Percentiles rank a stretch among this genome's conserved stretches.
phyloP scores from a whole-genome alignment of 35 echinoderm and acorn worm genomes.

The Hemicentrotus pulcherrimus region DNA sequence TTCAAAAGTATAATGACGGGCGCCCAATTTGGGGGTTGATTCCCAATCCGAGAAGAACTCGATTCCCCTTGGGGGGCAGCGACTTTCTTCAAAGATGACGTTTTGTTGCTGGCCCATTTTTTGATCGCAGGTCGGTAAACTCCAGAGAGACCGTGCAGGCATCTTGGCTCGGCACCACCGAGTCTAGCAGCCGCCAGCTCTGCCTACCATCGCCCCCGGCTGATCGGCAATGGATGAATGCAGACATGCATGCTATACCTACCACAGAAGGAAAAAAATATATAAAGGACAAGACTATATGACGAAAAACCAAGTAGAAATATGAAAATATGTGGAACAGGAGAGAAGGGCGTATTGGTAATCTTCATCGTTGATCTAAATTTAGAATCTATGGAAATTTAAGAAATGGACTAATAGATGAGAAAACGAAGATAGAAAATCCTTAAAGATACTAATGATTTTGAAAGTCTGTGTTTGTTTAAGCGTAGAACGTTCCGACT shows the following conservation, averaged over 20 bases:
- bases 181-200: slow-evolving; percentile 39
- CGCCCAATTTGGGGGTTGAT: not conserved
- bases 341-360: not conserved
- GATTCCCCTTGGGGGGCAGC: not conserved
- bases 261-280: not conserved
- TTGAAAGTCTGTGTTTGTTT: too few species aligned
- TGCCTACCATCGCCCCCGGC: slow-evolving; percentile 27
- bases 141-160: slow-evolving; percentile 27
- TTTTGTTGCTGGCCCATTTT: slow-evolving; percentile 8
- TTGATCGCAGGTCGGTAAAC: slow-evolving; percentile 4
- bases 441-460: too few species aligned
- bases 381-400: not conserved
- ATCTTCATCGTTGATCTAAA: not conserved
- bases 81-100: not conserved
- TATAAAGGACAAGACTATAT: not conserved
- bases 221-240: not conserved
- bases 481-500: too few species aligned
- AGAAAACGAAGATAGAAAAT: too few species aligned
- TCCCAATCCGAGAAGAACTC: not conserved
- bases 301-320: not conserved
- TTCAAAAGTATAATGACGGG: not conserved
- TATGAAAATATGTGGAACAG: not conserved
- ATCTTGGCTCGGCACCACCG: not conserved
- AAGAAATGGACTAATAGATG: not conserved
- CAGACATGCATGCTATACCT: not conserved